Evolutionary conservation across 2,888 invertebrate genomes (phyloP), one percentile per base, ranked within the genome.

Genomic region (Caradrina kadenii): DNA sequence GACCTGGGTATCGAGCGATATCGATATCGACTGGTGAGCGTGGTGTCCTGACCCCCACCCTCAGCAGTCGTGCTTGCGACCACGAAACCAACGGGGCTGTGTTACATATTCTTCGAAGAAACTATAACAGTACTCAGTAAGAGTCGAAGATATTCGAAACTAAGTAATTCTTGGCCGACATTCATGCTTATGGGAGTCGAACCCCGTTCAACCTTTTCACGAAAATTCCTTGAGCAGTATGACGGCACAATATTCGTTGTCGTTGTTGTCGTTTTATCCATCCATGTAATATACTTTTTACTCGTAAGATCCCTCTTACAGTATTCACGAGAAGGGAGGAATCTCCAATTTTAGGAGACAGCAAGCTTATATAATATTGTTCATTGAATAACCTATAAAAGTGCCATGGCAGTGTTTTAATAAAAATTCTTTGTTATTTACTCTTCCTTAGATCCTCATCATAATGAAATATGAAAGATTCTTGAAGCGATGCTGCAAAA

Each of bases 351-450:
- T 55, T 39, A 48, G 19, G 39, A 63, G 54, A 74, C 62, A 59
- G 26, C 21, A 50, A 58, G 56, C 48, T 17, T 21, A 39, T 49
- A n/a, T 21, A 52, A 22, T 42, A 69, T 63, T 63, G 61, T 60
- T 63, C 26, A 74, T 74, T 55, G 35, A 62, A 73, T 58, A 62
- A 62, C 53, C 53, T 66, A 61, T 73, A 66, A 62, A 61, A 55
- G 10, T 21, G 3, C 50, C 39, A 45, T 54, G 49, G n/a, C 31
- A 26, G 35, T 56, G 42, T 53, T 75, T 69, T 69, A 75, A 61
- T 61, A 56, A 64, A 69, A 53, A 60, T 10, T 55, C 49, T 58
- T 75, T 55, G 50, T 35, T 53, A 56, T 60, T 21, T 61, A 63
- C 26, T 69, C 54, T 60, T 53, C 53, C 31, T 45, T 5, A 49